Base-by-base conservation (phyloP, 2,113 vertebrate species). In the Nannospalax galili region DNA sequence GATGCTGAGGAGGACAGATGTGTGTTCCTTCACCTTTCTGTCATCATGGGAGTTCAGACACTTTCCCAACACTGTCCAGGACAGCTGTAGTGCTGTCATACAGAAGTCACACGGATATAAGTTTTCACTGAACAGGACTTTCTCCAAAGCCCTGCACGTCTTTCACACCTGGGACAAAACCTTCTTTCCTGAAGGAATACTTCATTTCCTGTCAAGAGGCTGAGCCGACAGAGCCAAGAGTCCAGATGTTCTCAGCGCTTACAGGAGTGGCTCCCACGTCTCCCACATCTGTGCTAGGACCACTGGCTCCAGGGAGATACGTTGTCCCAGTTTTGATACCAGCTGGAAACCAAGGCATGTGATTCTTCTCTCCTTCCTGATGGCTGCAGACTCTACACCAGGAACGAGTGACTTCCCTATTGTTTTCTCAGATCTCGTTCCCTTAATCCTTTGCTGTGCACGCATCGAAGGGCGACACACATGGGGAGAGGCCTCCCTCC, bases 181-280 rank as follows among this genome's bases (percentile, higher is more conserved):
- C 75, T 60, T 1, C 14, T 85, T 90, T 6, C 2, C 93, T 37
- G 90, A 64, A 86, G 17, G 88, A 97, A 48, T 78, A 90, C 93
- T 90, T 93, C 97, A 92, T 96, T 97, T 97, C 97, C 97, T 96
- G 96, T 65, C 95, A 30, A 84, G 94, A 91, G 97, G 90, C 96
- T 97, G 93, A 97, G 92, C 16, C 22, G 42, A 78, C 62, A 26
- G 75, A 92, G 52, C 69, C 19, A 42, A 75, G 96, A 96, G 73
- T 19, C 90, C 97, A 96, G 96, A 97, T 97, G 97, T 88, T 88
- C 45, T 65, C 74, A 30, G 60, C 0, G 28, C 67, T 14, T 52
- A 75, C n/a, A 14, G 42, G 62, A 11, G 40, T 10, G 32, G 28
- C 16, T n/a, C 60, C 69, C 2, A 7, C 88, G 79, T 85, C 62